Evolutionary conservation across 1,140 invertebrate species (phyloP).

Genomic region (Sitodiplosis mosellana): DNA sequence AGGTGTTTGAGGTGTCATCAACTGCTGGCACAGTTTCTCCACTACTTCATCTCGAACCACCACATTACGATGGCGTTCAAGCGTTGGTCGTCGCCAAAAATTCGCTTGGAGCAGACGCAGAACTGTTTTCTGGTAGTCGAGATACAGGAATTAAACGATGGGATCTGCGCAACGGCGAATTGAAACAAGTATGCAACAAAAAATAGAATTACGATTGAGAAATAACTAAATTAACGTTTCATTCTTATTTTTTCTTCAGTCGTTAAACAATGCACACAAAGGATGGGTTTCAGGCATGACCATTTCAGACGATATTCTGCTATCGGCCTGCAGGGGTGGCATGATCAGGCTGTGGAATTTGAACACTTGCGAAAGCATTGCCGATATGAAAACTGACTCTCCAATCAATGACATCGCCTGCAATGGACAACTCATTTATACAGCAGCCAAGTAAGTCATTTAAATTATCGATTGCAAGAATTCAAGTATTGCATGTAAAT

Average conservation of each 20-base stretch:
- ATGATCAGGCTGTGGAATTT: conserved; percentile 54
- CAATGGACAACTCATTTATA: conserved; percentile 55
- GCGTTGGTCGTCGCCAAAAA: conserved; percentile 48
- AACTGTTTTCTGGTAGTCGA: conserved; percentile 66
- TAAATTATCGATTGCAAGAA: too few species aligned
- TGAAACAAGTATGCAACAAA: conserved; percentile 46
- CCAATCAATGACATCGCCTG: conserved; percentile 59
- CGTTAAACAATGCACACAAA: conserved; percentile 71
- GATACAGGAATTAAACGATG: conserved; percentile 82
- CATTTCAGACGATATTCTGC: conserved; percentile 29
- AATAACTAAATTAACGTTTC: too few species aligned
- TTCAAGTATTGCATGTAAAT: not conserved
- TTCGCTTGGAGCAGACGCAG: conserved; percentile 24
- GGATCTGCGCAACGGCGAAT: conserved; percentile 47
- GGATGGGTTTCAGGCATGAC: conserved; percentile 72
- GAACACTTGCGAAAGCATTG: conserved; percentile 40
- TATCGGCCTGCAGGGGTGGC: conserved; percentile 64
- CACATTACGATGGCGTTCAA: conserved; percentile 83
- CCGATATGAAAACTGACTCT: conserved; percentile 55
- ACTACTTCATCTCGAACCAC: conserved; percentile 58
- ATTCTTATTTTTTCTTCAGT: conserved; percentile 34
- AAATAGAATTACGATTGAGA: conserved; percentile 1
- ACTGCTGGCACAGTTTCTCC: conserved; percentile 36
- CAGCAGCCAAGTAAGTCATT: conserved; percentile 46
- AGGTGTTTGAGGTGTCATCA: conserved; percentile 39